Evolutionary conservation across 2,888 invertebrate genomes (phyloP).

Genomic region (Dynastes grantii): DNA sequence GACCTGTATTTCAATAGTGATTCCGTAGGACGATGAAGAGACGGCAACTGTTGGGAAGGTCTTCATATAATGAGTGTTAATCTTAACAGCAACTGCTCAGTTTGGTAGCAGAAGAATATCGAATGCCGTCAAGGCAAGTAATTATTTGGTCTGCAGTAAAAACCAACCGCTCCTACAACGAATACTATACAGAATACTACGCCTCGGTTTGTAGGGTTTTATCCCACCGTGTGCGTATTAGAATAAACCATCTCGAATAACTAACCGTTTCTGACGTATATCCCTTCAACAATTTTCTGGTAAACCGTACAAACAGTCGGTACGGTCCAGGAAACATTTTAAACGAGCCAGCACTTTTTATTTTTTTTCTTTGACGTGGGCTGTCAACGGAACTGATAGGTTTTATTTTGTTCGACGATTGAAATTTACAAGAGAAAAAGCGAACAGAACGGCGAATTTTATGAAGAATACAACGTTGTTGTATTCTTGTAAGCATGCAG

Average conservation of each 20-base stretch:
- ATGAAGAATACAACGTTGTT: neutral
- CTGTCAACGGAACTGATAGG: slow-evolving; percentile 57
- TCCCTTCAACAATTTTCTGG: slow-evolving; percentile 55
- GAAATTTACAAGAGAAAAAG: slow-evolving; percentile 28
- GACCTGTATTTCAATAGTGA: slow-evolving; percentile 62
- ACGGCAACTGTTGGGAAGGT: slow-evolving; percentile 64
- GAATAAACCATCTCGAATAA: slow-evolving; percentile 56
- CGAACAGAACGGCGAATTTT: neutral
- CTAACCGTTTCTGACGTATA: slow-evolving; percentile 21
- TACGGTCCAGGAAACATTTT: slow-evolving; percentile 67
- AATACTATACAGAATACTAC: slow-evolving; percentile 64
- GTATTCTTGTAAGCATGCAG: neutral
- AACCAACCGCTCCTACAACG: slow-evolving; percentile 65
- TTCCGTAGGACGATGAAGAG: slow-evolving; percentile 59
- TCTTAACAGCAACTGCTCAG: slow-evolving; percentile 64
- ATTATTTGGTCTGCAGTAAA: slow-evolving; percentile 57
- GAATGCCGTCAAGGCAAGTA: slow-evolving; percentile 52
- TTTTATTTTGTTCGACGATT: slow-evolving; percentile 29
- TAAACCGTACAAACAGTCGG: slow-evolving; percentile 60
- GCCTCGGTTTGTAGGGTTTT: slow-evolving; percentile 60
- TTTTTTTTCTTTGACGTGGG: slow-evolving; percentile 58
- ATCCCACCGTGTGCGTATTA: slow-evolving; percentile 63
- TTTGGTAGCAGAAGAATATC: slow-evolving; percentile 39
- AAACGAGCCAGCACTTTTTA: slow-evolving; percentile 58
- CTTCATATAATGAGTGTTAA: slow-evolving; percentile 69